Percentiles rank a stretch among this genome's conserved stretches.
These are phyloP conservation scores for Bathynomus jamesi DNA, from an alignment of 1,140 invertebrate species.

Conservation along the genomic window DNA sequence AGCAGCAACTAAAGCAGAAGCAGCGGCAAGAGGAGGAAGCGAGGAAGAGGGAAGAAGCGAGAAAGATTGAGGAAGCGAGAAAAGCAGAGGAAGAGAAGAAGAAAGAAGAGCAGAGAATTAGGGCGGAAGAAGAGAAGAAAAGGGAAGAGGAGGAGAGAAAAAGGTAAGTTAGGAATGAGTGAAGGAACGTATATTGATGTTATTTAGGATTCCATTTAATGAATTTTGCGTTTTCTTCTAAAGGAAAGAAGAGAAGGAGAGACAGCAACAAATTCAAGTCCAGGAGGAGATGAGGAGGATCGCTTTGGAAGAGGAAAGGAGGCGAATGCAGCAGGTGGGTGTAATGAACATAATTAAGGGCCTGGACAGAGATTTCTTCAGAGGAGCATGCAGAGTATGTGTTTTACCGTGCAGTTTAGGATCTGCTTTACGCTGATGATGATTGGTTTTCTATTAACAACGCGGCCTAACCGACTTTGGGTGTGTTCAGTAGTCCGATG, in stretches of 20 bases:
- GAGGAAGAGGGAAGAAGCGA: conserved; percentile 35
- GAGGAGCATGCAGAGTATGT: too few species aligned
- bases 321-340: conserved; percentile 29
- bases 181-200: too few species aligned
- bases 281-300: conserved; percentile 40
- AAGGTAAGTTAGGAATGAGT: conserved; percentile 7
- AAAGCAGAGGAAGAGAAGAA: conserved; percentile 21
- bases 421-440: too few species aligned
- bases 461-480: too few species aligned
- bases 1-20: conserved; percentile 31
- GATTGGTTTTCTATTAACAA: too few species aligned
- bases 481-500: too few species aligned
- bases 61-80: conserved; percentile 37
- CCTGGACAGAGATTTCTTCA: background rate
- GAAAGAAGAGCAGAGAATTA: conserved; percentile 22
- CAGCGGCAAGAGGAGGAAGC: conserved; percentile 24
- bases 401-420: too few species aligned
- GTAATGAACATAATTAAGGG: background rate
- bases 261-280: conserved; percentile 30
- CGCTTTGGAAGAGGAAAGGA: conserved; percentile 31
- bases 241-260: conserved; percentile 27
- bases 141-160: conserved; percentile 27
- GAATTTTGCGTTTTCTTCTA: too few species aligned
- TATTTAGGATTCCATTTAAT: too few species aligned
- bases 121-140: conserved; percentile 25